Evolutionary conservation across 2,113 vertebrate genomes (phyloP).

Genomic region (Pelobates fuscus): DNA sequence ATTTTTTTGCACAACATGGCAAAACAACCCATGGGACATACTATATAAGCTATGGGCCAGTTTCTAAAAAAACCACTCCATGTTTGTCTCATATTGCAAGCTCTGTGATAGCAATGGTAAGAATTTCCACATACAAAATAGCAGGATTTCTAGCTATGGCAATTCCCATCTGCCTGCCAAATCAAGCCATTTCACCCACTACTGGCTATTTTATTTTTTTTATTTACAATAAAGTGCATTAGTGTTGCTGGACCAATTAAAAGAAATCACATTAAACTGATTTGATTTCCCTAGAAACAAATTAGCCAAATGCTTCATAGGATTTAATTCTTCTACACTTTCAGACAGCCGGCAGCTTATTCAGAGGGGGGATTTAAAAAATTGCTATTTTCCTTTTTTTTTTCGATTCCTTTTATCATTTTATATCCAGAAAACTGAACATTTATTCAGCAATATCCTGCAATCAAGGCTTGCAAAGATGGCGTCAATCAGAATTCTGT

Average conservation of each 20-base stretch:
- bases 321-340: not conserved
- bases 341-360: conserved; percentile 3
- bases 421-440: not conserved
- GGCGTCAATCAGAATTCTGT: too few species aligned
- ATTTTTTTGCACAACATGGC: too few species aligned
- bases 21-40: too few species aligned
- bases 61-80: too few species aligned
- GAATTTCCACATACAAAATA: too few species aligned
- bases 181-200: not conserved
- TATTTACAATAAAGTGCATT: conserved; percentile 36
- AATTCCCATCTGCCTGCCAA: conserved; percentile 26
- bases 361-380: conserved; percentile 13
- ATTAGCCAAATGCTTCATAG: conserved; percentile 41
- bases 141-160: not conserved
- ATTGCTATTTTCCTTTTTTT: not conserved
- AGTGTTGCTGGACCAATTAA: conserved; percentile 34
- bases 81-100: too few species aligned
- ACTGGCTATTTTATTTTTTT: conserved; percentile 4
- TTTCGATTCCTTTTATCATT: not conserved
- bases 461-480: not conserved
- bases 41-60: too few species aligned
- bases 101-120: too few species aligned
- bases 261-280: conserved; percentile 28
- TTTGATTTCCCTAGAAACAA: conserved; percentile 38
- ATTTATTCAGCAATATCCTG: not conserved